Base-by-base conservation (phyloP, 2,113 vertebrate genomes). In the Scomber japonicus region DNA sequence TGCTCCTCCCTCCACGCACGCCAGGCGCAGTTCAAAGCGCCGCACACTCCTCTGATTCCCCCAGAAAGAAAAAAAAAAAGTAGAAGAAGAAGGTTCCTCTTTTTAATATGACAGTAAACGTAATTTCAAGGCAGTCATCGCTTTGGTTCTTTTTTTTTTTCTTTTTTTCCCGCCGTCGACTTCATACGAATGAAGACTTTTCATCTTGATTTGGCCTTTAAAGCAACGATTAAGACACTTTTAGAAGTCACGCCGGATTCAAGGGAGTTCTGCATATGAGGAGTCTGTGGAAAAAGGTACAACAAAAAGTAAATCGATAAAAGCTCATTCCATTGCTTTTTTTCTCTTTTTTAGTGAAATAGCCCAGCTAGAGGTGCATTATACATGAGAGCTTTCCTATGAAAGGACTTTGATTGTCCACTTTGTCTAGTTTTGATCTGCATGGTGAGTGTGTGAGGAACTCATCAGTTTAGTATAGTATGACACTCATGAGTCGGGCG, bases 71-170 rank as follows among this genome's bases (percentile, higher is more conserved):
- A 27, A 27, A 27, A 24, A 27, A 27, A 27, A 27, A 27, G 24
- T 2, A 27, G 24, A 50, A 82, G 24, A 75, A 64, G 35, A 80
- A 76, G 31, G 60, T 19, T 61, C 21, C 48, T 64, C 61, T 71
- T 83, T 81, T 88, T 82, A 86, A 87, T 90, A 82, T 87, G 81
- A 87, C 81, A 87, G 78, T 55, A 89, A 90, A 90, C 27, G 56
- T 84, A 73, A 85, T 91, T 87, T 90, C 71, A 83, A 87, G 77
- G 75, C 71, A 85, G 84, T 65, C 73, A 70, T 83, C 75, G 49
- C 81, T 88, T 88, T 77, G 64, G 72, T 89, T 78, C 69, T n/a
- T 72, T 80, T 54, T 68, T 67, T 17, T 72, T 80, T 55, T 67
- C 63, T 11, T 72, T 77, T 55, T 48, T 54, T 19, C 3, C 8